A percentile compares a stretch with the other conserved stretches of the same genome.
phyloP scores from a whole-genome alignment of 2,113 vertebrate species.

The Onychostoma macrolepis region DNA sequence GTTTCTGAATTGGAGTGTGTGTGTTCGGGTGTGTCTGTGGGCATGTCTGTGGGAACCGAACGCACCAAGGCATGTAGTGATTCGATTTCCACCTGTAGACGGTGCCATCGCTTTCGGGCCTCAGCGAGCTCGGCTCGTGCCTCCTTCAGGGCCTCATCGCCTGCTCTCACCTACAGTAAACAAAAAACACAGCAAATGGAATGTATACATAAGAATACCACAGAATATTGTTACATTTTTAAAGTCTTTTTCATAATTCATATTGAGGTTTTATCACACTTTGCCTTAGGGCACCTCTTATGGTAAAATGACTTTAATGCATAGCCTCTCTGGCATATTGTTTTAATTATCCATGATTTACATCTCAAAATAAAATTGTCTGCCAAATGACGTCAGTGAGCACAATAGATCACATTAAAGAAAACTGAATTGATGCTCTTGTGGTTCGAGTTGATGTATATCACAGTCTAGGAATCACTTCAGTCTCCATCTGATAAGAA shows the following conservation, averaged over 20 bases:
- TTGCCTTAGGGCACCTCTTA: neutral
- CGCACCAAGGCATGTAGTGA: conserved; percentile 92
- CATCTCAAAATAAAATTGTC: neutral
- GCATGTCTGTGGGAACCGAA: conserved; percentile 20
- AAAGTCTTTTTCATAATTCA: neutral
- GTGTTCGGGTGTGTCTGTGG: neutral
- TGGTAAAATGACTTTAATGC: neutral
- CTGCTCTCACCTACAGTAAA: conserved; percentile 79
- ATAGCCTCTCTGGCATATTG: neutral
- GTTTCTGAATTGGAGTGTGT: conserved; percentile 12
- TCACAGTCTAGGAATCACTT: conserved; percentile 4
- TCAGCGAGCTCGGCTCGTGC: conserved; percentile 88
- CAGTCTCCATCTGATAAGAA: conserved; percentile 6
- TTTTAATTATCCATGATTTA: conserved; percentile 2
- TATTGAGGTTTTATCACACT: neutral
- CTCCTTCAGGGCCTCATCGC: conserved; percentile 82
- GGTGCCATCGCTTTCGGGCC: conserved; percentile 88
- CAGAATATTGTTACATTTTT: neutral
- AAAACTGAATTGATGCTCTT: neutral
- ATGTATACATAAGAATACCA: neutral
- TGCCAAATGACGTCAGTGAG: neutral
- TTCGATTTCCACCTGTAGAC: conserved; percentile 91
- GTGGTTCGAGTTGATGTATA: neutral
- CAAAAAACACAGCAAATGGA: neutral
- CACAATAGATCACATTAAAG: neutral